Evolutionary conservation across 2,888 invertebrate species (phyloP), one percentile per base, ranked within the genome.

Genomic region (Cataglyphis livida): DNA sequence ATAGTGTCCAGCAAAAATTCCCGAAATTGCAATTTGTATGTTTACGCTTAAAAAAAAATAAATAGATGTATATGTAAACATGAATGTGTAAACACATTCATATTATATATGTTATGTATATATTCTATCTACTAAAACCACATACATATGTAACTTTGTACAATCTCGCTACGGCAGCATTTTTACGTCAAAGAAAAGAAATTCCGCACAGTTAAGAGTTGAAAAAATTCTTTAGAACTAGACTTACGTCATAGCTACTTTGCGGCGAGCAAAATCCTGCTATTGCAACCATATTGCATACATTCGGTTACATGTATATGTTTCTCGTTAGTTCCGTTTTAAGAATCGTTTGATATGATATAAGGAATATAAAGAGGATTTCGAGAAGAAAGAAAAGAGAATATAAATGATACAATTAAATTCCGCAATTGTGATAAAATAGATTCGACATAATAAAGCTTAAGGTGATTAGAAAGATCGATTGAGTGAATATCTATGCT

Each of bases 191-290:
- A 79, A 79, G 78, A 78, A 68, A 75, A 81, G 88, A 82, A 86
- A 88, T 84, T 82, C 64, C 86, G 70, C 76, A 51, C 51, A 81
- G 81, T 76, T 82, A 61, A 73, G n/a, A 48, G 38, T 51, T 76
- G 38, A 84, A 68, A 76, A 83, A 89, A 88, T 88, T 83, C 89
- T 83, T 84, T 79, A 81, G 73, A 83, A 66, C 25, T 82, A 44
- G 57, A 78, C 82, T 90, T 85, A 82, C 86, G 81, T 88, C 83
- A 35, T 79, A 79, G 78, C 85, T 68, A 66, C 81, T 59, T 66
- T 81, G 61, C 83, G 78, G 57, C 85, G 79, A 86, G 87, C 87
- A 84, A 82, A 87, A 83, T 79, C 79, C 81, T 59, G 65, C 65
- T 38, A 25, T 32, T 76, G 82, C 89, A 79, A 81, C 90, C 73